Conservation (phyloP, 2,888 invertebrate genomes). For the Timandra comae region DNA sequence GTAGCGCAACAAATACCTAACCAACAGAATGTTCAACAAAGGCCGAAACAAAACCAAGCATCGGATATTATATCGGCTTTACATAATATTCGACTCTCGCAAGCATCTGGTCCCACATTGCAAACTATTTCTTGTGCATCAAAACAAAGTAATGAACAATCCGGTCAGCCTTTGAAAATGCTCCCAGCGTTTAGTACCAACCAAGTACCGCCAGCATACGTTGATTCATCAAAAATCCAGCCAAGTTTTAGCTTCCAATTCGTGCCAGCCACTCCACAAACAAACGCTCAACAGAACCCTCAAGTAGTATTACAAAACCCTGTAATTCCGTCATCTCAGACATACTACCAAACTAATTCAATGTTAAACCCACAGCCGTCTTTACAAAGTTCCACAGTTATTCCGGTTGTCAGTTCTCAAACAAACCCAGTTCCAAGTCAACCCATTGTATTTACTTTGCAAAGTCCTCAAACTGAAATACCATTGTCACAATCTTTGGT, state of each 20-base stretch:
- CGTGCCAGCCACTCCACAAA: slow-evolving; percentile 9
- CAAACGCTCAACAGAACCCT: slow-evolving; percentile 6
- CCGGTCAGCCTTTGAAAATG: slow-evolving; percentile 2
- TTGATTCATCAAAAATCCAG: slow-evolving; percentile 8
- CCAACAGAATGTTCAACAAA: slow-evolving; percentile 16
- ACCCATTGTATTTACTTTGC: slow-evolving; percentile 16
- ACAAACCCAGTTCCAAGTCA: slow-evolving; percentile 8
- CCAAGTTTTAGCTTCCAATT: slow-evolving; percentile 14
- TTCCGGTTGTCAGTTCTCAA: slow-evolving; percentile 6
- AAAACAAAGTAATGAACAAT: slow-evolving; percentile 1
- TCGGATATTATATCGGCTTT: slow-evolving; percentile 16
- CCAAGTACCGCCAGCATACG: slow-evolving; percentile 1
- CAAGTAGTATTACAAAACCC: slow-evolving; percentile 8
- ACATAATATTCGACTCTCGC: slow-evolving; percentile 10
- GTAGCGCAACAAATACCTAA: slow-evolving; percentile 8
- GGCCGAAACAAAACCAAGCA: slow-evolving; percentile 11
- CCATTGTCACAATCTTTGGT: slow-evolving; percentile 6
- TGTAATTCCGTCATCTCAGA: slow-evolving; percentile 4
- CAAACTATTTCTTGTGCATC: background rate
- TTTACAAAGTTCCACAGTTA: slow-evolving; percentile 9
- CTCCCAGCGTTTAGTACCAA: slow-evolving; percentile 1
- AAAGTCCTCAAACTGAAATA: slow-evolving; percentile 7
- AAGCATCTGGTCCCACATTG: slow-evolving; percentile 3
- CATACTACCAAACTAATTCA: slow-evolving; percentile 2
- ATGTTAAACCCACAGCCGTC: no score